Evolutionary conservation across 1,140 invertebrate species (phyloP).

Genomic region (Leptinotarsa lineolata): DNA sequence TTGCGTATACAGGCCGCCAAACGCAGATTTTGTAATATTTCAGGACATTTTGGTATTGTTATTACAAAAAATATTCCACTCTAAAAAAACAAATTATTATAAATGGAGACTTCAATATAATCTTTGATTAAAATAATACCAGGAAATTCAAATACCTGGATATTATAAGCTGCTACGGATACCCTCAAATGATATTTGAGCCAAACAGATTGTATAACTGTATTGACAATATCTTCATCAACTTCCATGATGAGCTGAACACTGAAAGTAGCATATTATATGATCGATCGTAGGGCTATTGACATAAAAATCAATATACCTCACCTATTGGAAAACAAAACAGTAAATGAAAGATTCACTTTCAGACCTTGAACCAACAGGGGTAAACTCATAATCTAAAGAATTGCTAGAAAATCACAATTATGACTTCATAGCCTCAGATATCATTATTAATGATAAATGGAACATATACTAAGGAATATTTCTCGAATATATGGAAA

Average conservation of each 20-base stretch:
- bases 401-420: too few relatives aligned
- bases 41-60: conserved; percentile 12
- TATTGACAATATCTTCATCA: conserved; percentile 9
- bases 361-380: neutral
- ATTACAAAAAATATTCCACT: conserved; percentile 13
- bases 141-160: too few relatives aligned
- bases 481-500: conserved; percentile 4
- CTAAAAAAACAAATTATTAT: too few relatives aligned
- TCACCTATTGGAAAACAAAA: conserved; percentile 3
- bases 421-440: too few relatives aligned
- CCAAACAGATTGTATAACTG: conserved; percentile 7
- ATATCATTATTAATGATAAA: too few relatives aligned
- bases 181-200: conserved; percentile 11
- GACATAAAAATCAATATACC: too few relatives aligned
- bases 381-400: neutral
- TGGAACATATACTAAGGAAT: too few relatives aligned
- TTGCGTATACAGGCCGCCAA: conserved; percentile 14
- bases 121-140: too few relatives aligned
- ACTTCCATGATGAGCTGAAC: conserved; percentile 13
- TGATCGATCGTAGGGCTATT: neutral
- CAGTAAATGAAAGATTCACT: neutral
- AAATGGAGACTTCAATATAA: too few relatives aligned
- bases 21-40: conserved; percentile 9
- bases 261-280: conserved; percentile 14
- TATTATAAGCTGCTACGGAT: conserved; percentile 12